A percentile compares a stretch with the other conserved stretches of the same genome.
Evolutionary conservation across 1,140 invertebrate species (phyloP).

Genomic region (Neodiprion lecontei): DNA sequence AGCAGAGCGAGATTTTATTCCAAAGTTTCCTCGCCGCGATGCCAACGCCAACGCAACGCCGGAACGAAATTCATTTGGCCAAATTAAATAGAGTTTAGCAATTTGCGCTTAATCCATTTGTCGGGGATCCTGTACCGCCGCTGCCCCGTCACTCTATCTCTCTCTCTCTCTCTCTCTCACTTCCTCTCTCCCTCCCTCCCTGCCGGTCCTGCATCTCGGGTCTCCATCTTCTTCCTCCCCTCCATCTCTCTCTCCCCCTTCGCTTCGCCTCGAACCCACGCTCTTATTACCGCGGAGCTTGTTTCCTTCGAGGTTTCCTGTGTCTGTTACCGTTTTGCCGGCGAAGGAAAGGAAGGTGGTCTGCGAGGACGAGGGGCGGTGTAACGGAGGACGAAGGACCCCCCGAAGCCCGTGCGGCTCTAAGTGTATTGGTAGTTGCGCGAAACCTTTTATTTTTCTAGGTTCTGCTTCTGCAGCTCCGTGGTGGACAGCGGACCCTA

Average conservation of each 20-base stretch:
- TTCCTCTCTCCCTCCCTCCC: constrained; percentile 17
- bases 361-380: not conserved
- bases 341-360: not conserved
- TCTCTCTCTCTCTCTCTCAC: constrained; percentile 8
- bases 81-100: constrained; percentile 58
- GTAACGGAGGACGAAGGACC: not conserved
- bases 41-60: constrained; percentile 24
- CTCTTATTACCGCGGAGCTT: no score
- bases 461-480: not conserved
- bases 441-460: constrained; percentile 43
- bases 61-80: constrained; percentile 56
- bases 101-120: constrained; percentile 57
- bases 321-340: not conserved
- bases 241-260: constrained; percentile 9
- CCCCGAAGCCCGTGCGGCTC: constrained; percentile 17
- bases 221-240: constrained; percentile 13
- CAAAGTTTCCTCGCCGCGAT: constrained; percentile 28
- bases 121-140: constrained; percentile 41
- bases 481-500: not conserved
- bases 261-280: not conserved
- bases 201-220: constrained; percentile 11
- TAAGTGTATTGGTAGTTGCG: constrained; percentile 50
- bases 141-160: constrained; percentile 34
- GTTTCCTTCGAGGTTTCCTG: not conserved
- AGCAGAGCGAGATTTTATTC: constrained; percentile 33